These are phyloP conservation scores for Drosophila mercatorum DNA, from an alignment of 2,888 invertebrate species.

Conservation along the genomic window DNA sequence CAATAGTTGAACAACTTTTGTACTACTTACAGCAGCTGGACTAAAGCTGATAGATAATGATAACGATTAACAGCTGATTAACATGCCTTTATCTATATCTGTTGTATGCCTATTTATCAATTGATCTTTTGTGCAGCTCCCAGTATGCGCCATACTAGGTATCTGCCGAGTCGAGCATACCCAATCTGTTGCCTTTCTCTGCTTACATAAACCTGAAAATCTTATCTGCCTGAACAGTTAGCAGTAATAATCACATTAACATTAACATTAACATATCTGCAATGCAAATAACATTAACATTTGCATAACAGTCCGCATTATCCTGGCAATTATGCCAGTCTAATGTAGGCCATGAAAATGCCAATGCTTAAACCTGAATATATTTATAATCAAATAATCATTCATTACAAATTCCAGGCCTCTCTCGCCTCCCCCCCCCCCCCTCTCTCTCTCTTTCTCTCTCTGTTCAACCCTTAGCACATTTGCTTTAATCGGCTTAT, in stretches of 20 bases:
- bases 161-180: not conserved
- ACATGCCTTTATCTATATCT: too few species aligned
- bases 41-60: too few species aligned
- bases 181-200: not conserved
- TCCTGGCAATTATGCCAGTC: not conserved
- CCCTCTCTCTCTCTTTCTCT: too few species aligned
- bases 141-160: not conserved
- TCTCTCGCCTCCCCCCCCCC: too few species aligned
- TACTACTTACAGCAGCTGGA: not conserved
- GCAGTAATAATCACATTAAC: not conserved
- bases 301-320: not conserved
- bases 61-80: too few species aligned
- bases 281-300: slow-evolving; percentile 5
- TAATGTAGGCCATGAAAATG: not conserved
- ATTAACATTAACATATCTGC: slow-evolving; percentile 8
- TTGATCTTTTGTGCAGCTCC: too few species aligned
- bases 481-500: slow-evolving; percentile 12
- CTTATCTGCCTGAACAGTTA: not conserved
- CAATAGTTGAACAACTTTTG: not conserved
- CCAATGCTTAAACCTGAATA: not conserved
- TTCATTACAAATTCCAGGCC: not conserved
- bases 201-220: not conserved
- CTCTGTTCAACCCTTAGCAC: not conserved
- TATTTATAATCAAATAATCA: slow-evolving; percentile 7
- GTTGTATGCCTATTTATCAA: too few species aligned